Evolutionary conservation across 2,888 invertebrate genomes (phyloP), one percentile per base, ranked within the genome.

Genomic region (Eupithecia subumbrata): DNA sequence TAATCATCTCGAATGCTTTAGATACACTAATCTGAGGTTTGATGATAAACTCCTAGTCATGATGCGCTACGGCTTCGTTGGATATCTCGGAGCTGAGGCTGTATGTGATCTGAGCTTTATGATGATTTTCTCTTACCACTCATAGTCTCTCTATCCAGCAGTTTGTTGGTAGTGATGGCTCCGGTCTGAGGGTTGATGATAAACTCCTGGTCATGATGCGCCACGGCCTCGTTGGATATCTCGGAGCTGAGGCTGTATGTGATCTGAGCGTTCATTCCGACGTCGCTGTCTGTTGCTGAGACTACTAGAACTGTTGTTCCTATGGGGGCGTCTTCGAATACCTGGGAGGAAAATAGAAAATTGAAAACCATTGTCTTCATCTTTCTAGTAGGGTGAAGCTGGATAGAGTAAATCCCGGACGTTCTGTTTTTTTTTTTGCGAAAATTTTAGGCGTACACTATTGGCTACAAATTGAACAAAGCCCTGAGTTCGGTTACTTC

Each of bases 261-360:
- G 68, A 98, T 97, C 89, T 97, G 97, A 0, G 99, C 99, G 92
- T 99, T 99, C 69, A 98, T 96, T 0, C 99, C 99, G 2, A 98
- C 98, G 92, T 99, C 99, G 76, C 97, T 97, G 89, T 99, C 99
- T 0, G 97, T 97, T 0, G 99, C 99, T 0, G 97, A 97, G 0
- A 99, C 98, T 0, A 98, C 97, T 0, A 99, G 95, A 0, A 99
- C 98, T 0, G 98, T 98, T 0, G 98, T 98, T 0, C 99, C 99
- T 34, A 98, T 93, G 0, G 98, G 97, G 0, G 98, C 97, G 91
- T 99, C 98, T 95, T 99, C 99, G 86, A 98, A 98, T 0, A 99
- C 96, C 90, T 96, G 92, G 37, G 5, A 37, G 7, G 7, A 37
- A 37, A 7, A 37, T 37, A 37, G 5, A 37, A 7, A 37, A 37